Conservation (phyloP, 2,113 vertebrate genomes). For the Riparia riparia region DNA sequence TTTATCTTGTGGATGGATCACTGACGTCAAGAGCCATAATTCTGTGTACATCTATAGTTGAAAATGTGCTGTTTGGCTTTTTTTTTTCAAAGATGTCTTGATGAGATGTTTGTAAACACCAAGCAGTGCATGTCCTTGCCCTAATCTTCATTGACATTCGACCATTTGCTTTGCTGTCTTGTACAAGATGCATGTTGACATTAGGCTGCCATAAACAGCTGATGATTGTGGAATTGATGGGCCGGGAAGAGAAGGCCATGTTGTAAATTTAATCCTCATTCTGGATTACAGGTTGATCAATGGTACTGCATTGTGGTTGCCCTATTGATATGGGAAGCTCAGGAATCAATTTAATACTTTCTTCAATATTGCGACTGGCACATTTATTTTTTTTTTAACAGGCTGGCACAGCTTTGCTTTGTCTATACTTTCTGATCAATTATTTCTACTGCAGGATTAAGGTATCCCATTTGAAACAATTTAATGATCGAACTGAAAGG, state of each 20-base stretch:
- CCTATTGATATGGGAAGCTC: not conserved
- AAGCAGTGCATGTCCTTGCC: not conserved
- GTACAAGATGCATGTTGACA: conserved; percentile 32
- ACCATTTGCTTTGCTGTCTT: conserved; percentile 34
- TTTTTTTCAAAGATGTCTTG: not conserved
- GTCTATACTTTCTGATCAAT: not conserved
- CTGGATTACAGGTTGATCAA: conserved; percentile 40
- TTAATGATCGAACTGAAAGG: not conserved
- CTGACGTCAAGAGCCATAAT: not conserved
- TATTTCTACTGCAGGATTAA: not conserved
- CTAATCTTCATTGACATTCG: conserved; percentile 5
- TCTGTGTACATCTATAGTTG: not conserved
- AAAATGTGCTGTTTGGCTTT: not conserved
- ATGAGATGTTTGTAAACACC: conserved; percentile 28
- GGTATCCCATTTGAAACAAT: not conserved
- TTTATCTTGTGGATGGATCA: not conserved
- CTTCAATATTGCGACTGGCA: not conserved
- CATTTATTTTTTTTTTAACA: not conserved
- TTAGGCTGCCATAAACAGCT: conserved; percentile 52
- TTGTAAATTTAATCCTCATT: conserved; percentile 27
- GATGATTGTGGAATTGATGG: conserved; percentile 51
- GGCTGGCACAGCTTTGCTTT: not conserved
- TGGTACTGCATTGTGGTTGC: not conserved
- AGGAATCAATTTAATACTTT: not conserved
- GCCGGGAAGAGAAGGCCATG: not conserved